Evolutionary conservation across 2,888 invertebrate species (phyloP), one percentile per base, ranked within the genome.

Genomic region (Tiliacea citrago): DNA sequence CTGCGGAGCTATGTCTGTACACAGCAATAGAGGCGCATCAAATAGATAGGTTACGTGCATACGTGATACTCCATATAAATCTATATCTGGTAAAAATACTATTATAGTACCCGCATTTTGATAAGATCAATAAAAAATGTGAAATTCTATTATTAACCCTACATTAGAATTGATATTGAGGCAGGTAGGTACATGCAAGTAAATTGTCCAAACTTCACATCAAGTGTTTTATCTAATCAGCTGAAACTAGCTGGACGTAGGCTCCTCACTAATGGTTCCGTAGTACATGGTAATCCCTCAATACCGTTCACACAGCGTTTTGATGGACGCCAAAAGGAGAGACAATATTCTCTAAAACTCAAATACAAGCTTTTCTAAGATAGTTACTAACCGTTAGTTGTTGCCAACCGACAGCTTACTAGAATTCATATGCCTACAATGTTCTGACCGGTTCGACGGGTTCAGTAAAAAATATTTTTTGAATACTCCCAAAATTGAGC

Each of bases 11-110:
- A 42, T 18, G n/a, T 47, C 13, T 7, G 42, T 29, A 65, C 51
- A 53, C 12, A 58, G 13, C 24, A 24, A 49, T 60, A 65, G 47
- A 60, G 4, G 21, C 21, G 53, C 66, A 16, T 16, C n/a, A 13
- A 39, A 29, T 29, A 35, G 58, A 63, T 80, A 57, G 9, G 16
- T 74, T 74, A 63, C 68, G 57, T 58, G 57, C 57, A 47, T 47
- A 79, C 67, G 62, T 79, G 78, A 74, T 51, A 16, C 29, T 57
- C 12, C 35, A 53, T 47, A 35, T 39, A 57, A 42, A 66, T 55
- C 3, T 35, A 39, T 13, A 45, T n/a, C 57, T 55, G 79, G 67
- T 73, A 79, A 67, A 67, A 65, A 79, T 58, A 68, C 49, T 69
- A 69, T 77, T 51, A 24, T 45, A 68, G 45, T 58, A 60, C n/a